A percentile compares a stretch with the other conserved stretches of the same genome.
Evolutionary conservation across 2,797 vertebrate genomes (phyloP).

Genomic region (Glossophaga mutica): DNA sequence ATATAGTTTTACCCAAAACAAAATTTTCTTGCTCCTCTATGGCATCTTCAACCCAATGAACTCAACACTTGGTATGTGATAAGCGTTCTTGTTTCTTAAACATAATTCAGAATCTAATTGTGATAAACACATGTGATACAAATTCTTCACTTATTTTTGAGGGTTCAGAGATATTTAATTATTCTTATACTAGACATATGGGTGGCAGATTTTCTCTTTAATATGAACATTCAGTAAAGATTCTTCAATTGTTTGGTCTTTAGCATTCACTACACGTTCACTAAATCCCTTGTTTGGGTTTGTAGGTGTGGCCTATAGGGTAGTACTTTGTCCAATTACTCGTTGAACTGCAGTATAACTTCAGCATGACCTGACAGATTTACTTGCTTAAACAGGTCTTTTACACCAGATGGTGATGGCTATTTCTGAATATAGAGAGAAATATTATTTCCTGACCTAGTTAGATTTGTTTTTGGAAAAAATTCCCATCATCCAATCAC

Average conservation of each 20-base stretch:
- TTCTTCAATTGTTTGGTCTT: neutral
- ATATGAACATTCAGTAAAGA: neutral
- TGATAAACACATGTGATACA: neutral
- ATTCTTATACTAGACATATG: neutral
- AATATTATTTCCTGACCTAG: conserved; percentile 31
- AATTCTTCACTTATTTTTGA: neutral
- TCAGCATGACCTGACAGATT: neutral
- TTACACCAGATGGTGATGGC: conserved; percentile 2
- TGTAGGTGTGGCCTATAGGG: neutral
- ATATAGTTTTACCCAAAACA: neutral
- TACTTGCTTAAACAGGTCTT: neutral
- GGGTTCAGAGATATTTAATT: neutral
- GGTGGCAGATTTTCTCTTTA: neutral
- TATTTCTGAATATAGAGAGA: neutral
- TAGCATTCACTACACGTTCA: neutral
- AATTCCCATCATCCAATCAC: conserved; percentile 1
- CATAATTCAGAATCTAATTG: neutral
- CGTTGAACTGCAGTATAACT: neutral
- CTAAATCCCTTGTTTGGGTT: neutral
- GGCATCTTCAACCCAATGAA: neutral
- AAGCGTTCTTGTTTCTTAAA: neutral
- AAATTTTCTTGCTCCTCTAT: neutral
- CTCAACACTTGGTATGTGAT: neutral
- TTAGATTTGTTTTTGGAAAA: conserved; percentile 36
- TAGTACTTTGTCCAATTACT: neutral